These are phyloP conservation scores for Polyommatus icarus DNA, from an alignment of 2,888 invertebrate species.

Conservation along the genomic window DNA sequence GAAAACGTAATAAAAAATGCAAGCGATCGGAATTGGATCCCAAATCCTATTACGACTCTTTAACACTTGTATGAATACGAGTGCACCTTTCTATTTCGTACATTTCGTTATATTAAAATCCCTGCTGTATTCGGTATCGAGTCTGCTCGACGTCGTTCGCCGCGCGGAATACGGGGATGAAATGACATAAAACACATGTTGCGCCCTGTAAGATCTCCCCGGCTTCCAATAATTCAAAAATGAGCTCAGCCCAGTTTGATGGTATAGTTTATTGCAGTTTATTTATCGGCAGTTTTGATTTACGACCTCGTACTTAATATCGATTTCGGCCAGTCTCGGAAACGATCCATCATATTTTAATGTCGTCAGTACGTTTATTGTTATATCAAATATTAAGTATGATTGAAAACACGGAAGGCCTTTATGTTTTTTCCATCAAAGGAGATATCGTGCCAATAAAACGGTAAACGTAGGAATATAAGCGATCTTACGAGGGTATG, in stretches of 20 bases:
- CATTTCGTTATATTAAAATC: conserved; percentile 70
- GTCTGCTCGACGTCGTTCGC: conserved; percentile 62
- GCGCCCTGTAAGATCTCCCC: conserved; percentile 60
- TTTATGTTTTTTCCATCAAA: conserved; percentile 10
- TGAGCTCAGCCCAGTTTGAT: conserved; percentile 62
- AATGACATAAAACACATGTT: conserved; percentile 72
- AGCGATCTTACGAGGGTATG: not conserved
- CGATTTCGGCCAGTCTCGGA: conserved; percentile 30
- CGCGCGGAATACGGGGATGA: conserved; percentile 64
- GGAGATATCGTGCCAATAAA: not conserved
- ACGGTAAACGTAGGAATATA: conserved; percentile 3
- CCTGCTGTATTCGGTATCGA: conserved; percentile 66
- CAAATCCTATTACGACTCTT: conserved; percentile 73
- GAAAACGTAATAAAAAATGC: conserved; percentile 43
- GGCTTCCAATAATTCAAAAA: conserved; percentile 68
- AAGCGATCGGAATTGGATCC: conserved; percentile 65
- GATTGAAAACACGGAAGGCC: conserved; percentile 26
- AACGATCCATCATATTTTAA: conserved; percentile 31
- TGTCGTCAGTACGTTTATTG: conserved; percentile 27
- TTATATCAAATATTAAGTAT: conserved; percentile 31
- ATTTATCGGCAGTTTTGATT: conserved; percentile 55
- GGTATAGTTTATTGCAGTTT: conserved; percentile 60
- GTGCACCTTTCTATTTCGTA: conserved; percentile 58
- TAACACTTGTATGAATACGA: conserved; percentile 69
- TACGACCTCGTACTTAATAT: conserved; percentile 52